A percentile compares a stretch with the other conserved stretches of the same genome.
Conservation (phyloP, 2,797 vertebrate species). For the Phoxinus dragarum region DNA sequence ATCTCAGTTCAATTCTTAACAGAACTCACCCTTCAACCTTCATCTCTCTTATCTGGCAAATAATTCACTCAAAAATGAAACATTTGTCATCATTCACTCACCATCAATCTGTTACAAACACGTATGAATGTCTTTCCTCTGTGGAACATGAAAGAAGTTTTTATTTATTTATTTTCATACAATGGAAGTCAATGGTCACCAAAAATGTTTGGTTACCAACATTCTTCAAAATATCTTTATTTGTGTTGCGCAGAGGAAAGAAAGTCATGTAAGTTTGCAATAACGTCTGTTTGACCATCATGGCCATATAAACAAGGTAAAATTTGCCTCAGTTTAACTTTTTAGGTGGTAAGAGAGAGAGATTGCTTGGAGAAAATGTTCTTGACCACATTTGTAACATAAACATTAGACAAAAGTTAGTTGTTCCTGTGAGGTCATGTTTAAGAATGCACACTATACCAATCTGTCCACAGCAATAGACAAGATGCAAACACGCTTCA, state of each 20-base stretch:
- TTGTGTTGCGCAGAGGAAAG: background rate
- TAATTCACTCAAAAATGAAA: background rate
- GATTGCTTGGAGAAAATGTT: constrained; percentile 7
- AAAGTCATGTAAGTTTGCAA: background rate
- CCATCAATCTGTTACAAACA: background rate
- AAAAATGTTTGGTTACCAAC: background rate
- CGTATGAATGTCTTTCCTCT: background rate
- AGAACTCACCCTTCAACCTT: background rate
- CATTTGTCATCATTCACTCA: background rate
- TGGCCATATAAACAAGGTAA: background rate
- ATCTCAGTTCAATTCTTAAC: background rate
- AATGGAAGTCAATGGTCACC: background rate
- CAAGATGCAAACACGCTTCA: constrained; percentile 60
- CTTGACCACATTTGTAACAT: background rate
- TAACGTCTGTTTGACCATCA: background rate
- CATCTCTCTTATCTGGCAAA: background rate
- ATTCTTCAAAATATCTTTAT: background rate
- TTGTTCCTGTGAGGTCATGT: constrained; percentile 3
- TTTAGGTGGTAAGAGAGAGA: background rate
- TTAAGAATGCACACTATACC: constrained; percentile 31
- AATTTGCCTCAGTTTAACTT: background rate
- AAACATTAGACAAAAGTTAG: constrained; percentile 1
- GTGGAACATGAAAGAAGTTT: background rate
- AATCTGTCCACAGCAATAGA: constrained; percentile 56
- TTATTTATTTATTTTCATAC: background rate